Conservation (phyloP, 2,888 invertebrate species). For the Scaptomyza flava region DNA sequence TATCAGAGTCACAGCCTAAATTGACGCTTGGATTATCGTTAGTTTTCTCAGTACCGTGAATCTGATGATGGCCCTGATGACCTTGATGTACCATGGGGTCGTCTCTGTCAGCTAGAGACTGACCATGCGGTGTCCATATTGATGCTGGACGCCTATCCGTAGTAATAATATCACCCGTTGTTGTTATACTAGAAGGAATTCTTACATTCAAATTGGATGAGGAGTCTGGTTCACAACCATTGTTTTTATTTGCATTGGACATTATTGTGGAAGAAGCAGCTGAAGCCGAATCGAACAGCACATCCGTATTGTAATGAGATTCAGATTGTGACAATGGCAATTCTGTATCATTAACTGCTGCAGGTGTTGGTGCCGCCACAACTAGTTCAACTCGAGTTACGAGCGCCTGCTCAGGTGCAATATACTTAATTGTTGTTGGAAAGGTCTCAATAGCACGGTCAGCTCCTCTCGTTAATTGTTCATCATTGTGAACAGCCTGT, state of each 20-base stretch:
- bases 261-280: slow-evolving; percentile 24
- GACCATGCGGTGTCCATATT: slow-evolving; percentile 62
- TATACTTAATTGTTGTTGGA: slow-evolving; percentile 34
- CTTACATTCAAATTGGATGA: slow-evolving; percentile 61
- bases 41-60: slow-evolving; percentile 1
- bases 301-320: slow-evolving; percentile 12
- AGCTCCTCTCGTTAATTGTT: not conserved
- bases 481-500: not conserved
- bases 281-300: slow-evolving; percentile 21
- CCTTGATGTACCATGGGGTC: not conserved
- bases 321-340: not conserved
- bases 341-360: slow-evolving; percentile 1
- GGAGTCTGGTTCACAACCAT: slow-evolving; percentile 74
- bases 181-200: slow-evolving; percentile 66
- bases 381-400: slow-evolving; percentile 72
- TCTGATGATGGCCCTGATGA: slow-evolving; percentile 4
- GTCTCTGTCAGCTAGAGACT: not conserved
- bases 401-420: slow-evolving; percentile 70
- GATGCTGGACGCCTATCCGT: slow-evolving; percentile 33
- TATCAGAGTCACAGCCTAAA: slow-evolving; percentile 12
- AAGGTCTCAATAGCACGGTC: slow-evolving; percentile 10
- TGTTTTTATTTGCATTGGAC: slow-evolving; percentile 59
- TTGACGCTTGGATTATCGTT: slow-evolving; percentile 13
- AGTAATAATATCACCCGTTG: slow-evolving; percentile 51
- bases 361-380: slow-evolving; percentile 54